Base-by-base conservation (phyloP, 1,140 invertebrate species). In the Yoshiicerus persimilis region DNA sequence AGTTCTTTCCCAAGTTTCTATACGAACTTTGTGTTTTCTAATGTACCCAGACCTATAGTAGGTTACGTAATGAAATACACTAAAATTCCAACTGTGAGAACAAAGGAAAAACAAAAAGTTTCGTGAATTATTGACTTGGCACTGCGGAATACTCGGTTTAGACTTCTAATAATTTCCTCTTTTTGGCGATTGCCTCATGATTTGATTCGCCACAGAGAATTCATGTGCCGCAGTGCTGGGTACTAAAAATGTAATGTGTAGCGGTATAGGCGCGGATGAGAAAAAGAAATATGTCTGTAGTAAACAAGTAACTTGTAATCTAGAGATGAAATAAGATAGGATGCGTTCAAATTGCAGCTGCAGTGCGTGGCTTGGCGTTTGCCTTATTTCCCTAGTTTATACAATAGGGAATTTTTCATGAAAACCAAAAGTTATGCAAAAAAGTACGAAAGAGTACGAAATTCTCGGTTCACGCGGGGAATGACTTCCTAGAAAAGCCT, bases 401-500 rank as follows among this genome's bases (percentile, higher is more conserved):
- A 80, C 20, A 38, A 80, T 20, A 32, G 70, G 34, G 70, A 38
- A 80, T 80, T 36, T 80, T 80, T 38, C 75, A 80, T 34, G 20
- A 30, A 23, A 70, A 80, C 30, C n/a, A 38, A 38, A 80, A 36
- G 34, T 36, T 36, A 80, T 80, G 75, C 75, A 80, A 80, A 80
- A n/a, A n/a, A n/a, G n/a, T n/a, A n/a, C n/a, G n/a, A n/a, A 80
- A 80, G 25, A 36, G 75, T 80, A 80, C 32, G 75, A 70, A 27
- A 70, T 16, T 30, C n/a, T 64, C n/a, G 23, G 27, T 34, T 32
- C 16, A 16, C 38, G 32, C 32, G 11, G 75, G 20, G 47, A 86
- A 86, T 66, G 56, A 70, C 85, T 86, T 86, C 85, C 85, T 86
- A 27, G 62, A 86, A 64, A 27, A 86, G 85, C 32, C 85, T 47